Base-by-base conservation (phyloP, 2,888 invertebrate genomes). In the Amitus sp. region DNA sequence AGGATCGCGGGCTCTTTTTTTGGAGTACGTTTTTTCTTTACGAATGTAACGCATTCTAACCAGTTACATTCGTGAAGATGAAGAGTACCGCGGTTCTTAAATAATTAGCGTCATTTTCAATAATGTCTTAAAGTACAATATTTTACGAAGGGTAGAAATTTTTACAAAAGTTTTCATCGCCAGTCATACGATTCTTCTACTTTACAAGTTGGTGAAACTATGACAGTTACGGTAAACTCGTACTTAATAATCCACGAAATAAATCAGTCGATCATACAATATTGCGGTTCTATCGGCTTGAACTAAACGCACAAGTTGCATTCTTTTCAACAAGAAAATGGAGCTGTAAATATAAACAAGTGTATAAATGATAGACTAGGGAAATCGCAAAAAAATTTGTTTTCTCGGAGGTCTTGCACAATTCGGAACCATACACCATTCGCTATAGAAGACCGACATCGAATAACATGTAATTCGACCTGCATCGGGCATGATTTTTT, bases 371-470 rank as follows among this genome's bases (percentile, higher is more conserved):
- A 23, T 37, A 48, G 48, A 48, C 48, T 48, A 48, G 48, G 48
- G n/a, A 65, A 73, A 74, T 74, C 72, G 71, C 63, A 67, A 70
- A 71, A 75, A 13, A 37, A 70, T 72, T 75, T 69, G 72, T 74
- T 70, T 65, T 62, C 51, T 73, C 71, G 72, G 73, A 62, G 52
- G 61, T 61, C 55, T 65, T 73, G 71, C 72, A 75, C 71, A 71
- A 69, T 69, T 65, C 65, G 67, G 61, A 63, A 58, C 64, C 61
- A 67, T 66, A n/a, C n/a, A n/a, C n/a, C n/a, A n/a, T n/a, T n/a
- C n/a, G n/a, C n/a, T 62, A 61, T 67, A 59, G 66, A 68, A 56
- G 60, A 51, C 48, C 57, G 64, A 65, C 53, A 61, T 52, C 51
- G 47, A 48, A 60, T 54, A 57, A 65, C 62, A 64, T 64, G 60